Conservation (phyloP, 2,113 vertebrate species). For the Oreochromis niloticus region DNA sequence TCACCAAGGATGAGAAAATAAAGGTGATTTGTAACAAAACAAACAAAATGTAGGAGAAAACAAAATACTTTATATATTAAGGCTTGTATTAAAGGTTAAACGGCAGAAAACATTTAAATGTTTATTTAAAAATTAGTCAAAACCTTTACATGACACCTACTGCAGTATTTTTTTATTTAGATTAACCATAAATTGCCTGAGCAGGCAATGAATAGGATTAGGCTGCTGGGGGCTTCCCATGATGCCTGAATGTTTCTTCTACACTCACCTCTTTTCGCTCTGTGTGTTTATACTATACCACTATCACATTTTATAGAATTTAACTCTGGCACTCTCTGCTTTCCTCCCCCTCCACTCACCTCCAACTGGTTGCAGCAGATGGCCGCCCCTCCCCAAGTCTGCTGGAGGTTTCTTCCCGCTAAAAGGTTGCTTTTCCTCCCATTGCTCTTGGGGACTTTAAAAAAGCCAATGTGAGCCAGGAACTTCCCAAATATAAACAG, state of each 20-base stretch:
- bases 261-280: neutral
- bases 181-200: neutral
- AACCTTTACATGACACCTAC: neutral
- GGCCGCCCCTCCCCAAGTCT: neutral
- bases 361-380: neutral
- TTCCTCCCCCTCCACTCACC: neutral
- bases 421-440: neutral
- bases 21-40: neutral
- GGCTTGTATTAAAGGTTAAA: neutral
- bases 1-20: neutral
- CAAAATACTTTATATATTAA: neutral
- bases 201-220: neutral
- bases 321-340: neutral
- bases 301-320: neutral
- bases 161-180: neutral
- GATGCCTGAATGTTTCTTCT: neutral
- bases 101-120: neutral
- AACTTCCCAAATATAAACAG: neutral
- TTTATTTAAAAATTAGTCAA: neutral
- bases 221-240: neutral
- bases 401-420: accelerated
- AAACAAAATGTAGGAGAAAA: neutral
- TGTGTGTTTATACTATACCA: neutral
- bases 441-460: neutral
- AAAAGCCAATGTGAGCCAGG: neutral